Percentiles rank a stretch among this genome's conserved stretches.
These are phyloP conservation scores for Aphelinus atriplicis DNA, from an alignment of 1,140 invertebrate genomes.

Conservation along the genomic window DNA sequence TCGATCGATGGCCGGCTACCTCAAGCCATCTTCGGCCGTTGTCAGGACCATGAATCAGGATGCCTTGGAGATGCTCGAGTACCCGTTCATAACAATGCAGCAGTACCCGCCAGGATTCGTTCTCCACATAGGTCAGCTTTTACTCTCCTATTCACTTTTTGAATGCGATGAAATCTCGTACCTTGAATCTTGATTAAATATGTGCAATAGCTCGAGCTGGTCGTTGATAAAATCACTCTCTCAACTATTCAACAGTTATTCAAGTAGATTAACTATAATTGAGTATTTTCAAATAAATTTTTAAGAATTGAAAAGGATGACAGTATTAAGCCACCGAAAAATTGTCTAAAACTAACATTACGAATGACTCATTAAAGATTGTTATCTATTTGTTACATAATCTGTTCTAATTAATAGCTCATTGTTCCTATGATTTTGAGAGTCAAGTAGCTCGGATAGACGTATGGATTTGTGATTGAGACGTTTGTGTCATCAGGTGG, in stretches of 20 bases:
- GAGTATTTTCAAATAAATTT: neutral
- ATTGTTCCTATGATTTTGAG: too few relatives aligned
- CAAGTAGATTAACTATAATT: constrained; percentile 9
- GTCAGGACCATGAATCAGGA: constrained; percentile 75
- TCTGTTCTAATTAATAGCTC: too few relatives aligned
- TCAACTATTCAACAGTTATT: constrained; percentile 7
- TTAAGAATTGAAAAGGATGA: too few relatives aligned
- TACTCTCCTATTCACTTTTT: neutral
- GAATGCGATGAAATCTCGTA: too few relatives aligned
- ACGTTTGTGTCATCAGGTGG: constrained; percentile 68
- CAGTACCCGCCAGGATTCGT: constrained; percentile 91
- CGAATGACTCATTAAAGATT: neutral
- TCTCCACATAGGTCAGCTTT: constrained; percentile 80
- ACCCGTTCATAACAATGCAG: constrained; percentile 94
- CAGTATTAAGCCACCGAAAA: too few relatives aligned
- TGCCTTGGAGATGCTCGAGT: constrained; percentile 86
- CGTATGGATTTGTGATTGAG: neutral
- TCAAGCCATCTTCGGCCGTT: constrained; percentile 62
- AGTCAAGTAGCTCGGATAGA: too few relatives aligned
- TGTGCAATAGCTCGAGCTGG: too few relatives aligned
- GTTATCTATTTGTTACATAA: too few relatives aligned
- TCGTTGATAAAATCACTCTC: neutral
- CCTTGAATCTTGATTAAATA: too few relatives aligned
- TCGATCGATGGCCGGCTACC: constrained; percentile 59
- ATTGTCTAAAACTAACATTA: neutral